Base-by-base conservation (phyloP, 2,797 vertebrate genomes). In the Pangasius krempfi region DNA sequence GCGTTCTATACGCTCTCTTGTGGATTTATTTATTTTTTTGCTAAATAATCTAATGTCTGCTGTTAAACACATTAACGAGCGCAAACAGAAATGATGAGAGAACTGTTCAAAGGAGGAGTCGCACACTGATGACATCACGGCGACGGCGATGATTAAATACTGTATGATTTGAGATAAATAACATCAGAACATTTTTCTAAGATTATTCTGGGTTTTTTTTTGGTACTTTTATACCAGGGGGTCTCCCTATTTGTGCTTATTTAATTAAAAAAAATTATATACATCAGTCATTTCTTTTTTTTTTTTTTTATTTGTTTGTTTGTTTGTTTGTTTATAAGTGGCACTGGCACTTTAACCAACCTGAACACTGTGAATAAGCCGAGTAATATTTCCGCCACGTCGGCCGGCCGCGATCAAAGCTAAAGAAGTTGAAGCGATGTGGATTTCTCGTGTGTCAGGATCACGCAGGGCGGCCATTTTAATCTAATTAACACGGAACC, bases 41-140 rank as follows among this genome's bases (percentile, higher is more conserved):
- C 18, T 40, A 37, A 72, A 70, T 18, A 7, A 68, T 16, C 5
- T 37, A 72, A 9, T 12, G 22, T 44, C 14, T 50, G 44, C 0
- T 47, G 4, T 7, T 76, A 7, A 76, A 47, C 12, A 2, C 16
- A 1, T 20, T 22, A 16, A 72, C 14, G n/a, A 3, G 25, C 20
- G 47, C 3, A 0, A 10, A 16, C 27, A n/a, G 6, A 72, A 40
- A 9, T 13, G 25, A 62, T 3, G 6, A 7, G 30, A 37, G 37
- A 13, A 44, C 18, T 14, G 44, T 76, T 8, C 3, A n/a, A 3
- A 13, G 75, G 27, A 12, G 14, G 7, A 1, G 40, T 84, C 83
- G n/a, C 64, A 54, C 30, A 22, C 64, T 54, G 83, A 70, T 70
- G 64, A 84, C 64, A 70, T 54, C 83, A 84, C 64, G 13, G 30